Base-by-base conservation (phyloP, 1,140 invertebrate species). In the Apocrypta bakeri region DNA sequence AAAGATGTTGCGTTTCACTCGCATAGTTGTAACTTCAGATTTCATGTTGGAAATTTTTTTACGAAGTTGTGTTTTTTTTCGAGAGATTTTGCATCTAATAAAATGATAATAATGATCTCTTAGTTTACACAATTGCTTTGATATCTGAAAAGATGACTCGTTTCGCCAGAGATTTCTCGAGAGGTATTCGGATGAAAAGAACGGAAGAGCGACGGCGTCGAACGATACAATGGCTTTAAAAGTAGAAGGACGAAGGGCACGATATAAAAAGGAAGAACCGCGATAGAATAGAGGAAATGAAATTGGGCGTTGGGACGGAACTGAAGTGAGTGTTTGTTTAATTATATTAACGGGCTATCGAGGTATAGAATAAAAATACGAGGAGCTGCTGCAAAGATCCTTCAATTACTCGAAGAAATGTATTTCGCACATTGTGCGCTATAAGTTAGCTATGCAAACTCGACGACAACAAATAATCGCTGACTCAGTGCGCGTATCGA, bases 271-370 rank as follows among this genome's bases (percentile, higher is more conserved):
- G n/a, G 25, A 63, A 48, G 2, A 37, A 25, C 25, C 14, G 14
- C 29, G n/a, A 17, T 76, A 48, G 37, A 11, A 17, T 76, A 48
- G 37, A 11, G 37, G 25, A 42, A 68, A 78, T 68, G 42, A 17
- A 48, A 68, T 68, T 64, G 64, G 11, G 61, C 61, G 33, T 11
- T 9, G 8, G 64, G 64, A 48, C 27, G 25, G 25, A 78, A 31
- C 27, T 12, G 63, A 64, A 69, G 25, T 56, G 64, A 25, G 33
- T 12, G 64, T 66, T 77, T 27, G 31, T 63, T 64, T 77, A 77
- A 66, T 77, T 77, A n/a, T n/a, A 56, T 56, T 56, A 56, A 21
- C 4, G 0, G 17, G 6, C 6, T n/a, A 21, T 6, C 48, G 3
- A 56, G 48, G 21, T n/a, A 17, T 56, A 0, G 3, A 17, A n/a